A percentile compares a stretch with the other conserved stretches of the same genome.
phyloP scores from a whole-genome alignment of 2,888 invertebrate species.

The Crematogaster levior region DNA sequence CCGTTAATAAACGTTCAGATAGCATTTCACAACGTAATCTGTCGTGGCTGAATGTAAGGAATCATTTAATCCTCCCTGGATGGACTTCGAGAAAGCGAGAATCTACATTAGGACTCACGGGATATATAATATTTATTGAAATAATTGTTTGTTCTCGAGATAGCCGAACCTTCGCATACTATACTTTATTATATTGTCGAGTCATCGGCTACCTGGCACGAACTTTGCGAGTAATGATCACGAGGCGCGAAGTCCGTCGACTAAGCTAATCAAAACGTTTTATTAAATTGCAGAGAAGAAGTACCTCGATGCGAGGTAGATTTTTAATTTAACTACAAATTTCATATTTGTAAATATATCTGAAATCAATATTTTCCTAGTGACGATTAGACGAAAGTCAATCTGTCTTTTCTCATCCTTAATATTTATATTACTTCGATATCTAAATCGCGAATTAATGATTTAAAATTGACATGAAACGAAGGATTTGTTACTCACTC shows the following conservation, averaged over 20 bases:
- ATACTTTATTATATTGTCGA: slow-evolving; percentile 64
- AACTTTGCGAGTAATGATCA: slow-evolving; percentile 66
- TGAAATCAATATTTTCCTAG: neutral
- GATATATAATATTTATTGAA: slow-evolving; percentile 19
- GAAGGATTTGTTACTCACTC: neutral
- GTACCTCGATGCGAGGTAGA: neutral
- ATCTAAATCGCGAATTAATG: neutral
- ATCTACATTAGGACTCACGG: neutral
- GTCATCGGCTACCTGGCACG: slow-evolving; percentile 82
- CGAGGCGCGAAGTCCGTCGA: slow-evolving; percentile 77
- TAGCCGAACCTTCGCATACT: slow-evolving; percentile 47
- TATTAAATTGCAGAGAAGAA: slow-evolving; percentile 70
- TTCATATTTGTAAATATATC: neutral
- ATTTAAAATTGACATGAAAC: neutral
- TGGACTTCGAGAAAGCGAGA: slow-evolving; percentile 6
- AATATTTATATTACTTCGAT: neutral
- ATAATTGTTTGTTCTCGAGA: slow-evolving; percentile 30
- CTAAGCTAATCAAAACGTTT: slow-evolving; percentile 78
- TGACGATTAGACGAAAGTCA: neutral
- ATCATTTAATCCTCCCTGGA: slow-evolving; percentile 13
- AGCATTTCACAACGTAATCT: slow-evolving; percentile 25
- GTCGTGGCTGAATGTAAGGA: neutral
- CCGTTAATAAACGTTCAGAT: neutral
- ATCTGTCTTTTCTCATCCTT: neutral
- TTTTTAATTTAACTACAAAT: neutral